Base-by-base conservation (phyloP, 2,888 invertebrate genomes). In the Brachylomia viminalis region DNA sequence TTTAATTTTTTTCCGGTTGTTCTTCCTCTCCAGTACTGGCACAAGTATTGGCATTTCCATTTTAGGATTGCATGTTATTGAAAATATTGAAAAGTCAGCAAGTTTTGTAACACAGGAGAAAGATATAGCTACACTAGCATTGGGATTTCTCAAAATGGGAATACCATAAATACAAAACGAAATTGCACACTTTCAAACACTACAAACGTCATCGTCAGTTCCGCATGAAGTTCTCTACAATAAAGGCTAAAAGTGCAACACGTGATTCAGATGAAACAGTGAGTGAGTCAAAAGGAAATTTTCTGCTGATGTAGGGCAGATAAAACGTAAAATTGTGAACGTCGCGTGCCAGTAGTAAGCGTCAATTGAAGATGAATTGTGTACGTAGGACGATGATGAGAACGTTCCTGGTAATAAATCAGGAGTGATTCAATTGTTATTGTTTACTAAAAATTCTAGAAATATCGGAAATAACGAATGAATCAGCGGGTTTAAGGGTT, bases 271-370 rank as follows among this genome's bases (percentile, higher is more conserved):
- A 66, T 74, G 58, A 42, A 66, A 72, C 45, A 70, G 6, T 4
- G 58, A 68, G 61, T 85, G 83, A 83, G 82, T 83, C 77, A 85
- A 74, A 83, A 85, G 83, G 82, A 83, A 83, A 85, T 72, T 82
- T 83, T 15, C 65, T 38, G 33, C 49, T 58, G 85, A 83, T 85
- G 56, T 83, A 62, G 71, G 71, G 13, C 83, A 83, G 83, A 83
- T 83, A 85, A 20, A 30, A 68, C 62, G 58, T 72, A 54, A 77
- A 82, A 74, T 69, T 58, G 45, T 68, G 20, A 67, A 13, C 71
- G 56, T 72, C 23, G 85, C 83, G 77, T 83, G 82, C 62, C 59
- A 54, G 56, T 17, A 27, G 84, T 54, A 69, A 72, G 59, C n/a
- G 82, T 85, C 82, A 85, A 83, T 83, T 83, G 85, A 61, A 81